Percentiles rank a stretch among this genome's conserved stretches.
Conservation (phyloP, 2,888 invertebrate species). For the Thysanoteuthis rhombus region DNA sequence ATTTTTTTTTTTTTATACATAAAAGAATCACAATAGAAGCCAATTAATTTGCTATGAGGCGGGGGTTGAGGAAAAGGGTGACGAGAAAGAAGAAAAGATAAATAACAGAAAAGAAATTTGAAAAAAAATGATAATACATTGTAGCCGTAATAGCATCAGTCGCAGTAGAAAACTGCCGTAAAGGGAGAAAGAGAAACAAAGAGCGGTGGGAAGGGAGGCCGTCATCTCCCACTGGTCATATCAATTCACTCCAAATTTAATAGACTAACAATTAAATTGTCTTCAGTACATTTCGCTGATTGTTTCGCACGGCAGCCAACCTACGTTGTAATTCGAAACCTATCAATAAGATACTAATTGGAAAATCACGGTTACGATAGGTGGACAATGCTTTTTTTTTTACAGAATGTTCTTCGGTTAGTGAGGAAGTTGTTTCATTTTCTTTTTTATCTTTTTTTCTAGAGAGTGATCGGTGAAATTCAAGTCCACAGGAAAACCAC, state of each 20-base stretch:
- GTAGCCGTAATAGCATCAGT: neutral
- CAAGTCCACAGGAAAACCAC: neutral
- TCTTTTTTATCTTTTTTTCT: neutral
- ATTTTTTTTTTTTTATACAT: neutral
- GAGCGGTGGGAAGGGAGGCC: neutral
- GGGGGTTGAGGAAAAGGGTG: neutral
- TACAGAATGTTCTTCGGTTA: neutral
- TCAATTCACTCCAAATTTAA: neutral
- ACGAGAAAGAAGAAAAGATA: neutral
- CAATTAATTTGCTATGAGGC: neutral
- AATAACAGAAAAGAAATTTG: neutral
- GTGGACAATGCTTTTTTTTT: neutral
- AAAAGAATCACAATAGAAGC: neutral
- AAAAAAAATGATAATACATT: neutral
- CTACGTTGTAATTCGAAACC: neutral
- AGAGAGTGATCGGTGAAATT: neutral
- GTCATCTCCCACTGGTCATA: neutral
- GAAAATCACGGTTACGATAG: neutral
- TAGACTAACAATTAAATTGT: slow-evolving; percentile 12
- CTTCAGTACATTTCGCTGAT: neutral
- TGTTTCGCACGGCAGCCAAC: neutral
- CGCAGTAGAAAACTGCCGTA: neutral
- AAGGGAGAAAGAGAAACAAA: neutral
- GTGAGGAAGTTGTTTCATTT: neutral
- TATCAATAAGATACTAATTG: neutral